Conservation (phyloP, 2,888 invertebrate genomes). For the Leptopilina syphax region DNA sequence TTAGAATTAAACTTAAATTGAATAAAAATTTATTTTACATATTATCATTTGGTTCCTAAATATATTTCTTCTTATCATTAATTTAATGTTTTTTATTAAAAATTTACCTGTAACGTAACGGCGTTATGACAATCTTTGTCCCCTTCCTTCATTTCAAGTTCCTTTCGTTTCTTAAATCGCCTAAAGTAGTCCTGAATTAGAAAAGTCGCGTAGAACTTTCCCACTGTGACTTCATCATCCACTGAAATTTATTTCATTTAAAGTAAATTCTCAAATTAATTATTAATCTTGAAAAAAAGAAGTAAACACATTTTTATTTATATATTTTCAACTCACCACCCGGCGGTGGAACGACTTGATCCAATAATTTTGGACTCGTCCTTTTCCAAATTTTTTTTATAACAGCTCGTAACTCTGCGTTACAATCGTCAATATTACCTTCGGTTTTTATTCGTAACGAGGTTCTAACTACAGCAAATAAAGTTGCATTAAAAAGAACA, state of each 20-base stretch:
- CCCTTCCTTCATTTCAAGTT: slow-evolving; percentile 89
- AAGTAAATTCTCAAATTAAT: slow-evolving; percentile 5
- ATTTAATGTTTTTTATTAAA: background rate
- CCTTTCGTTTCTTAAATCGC: slow-evolving; percentile 98
- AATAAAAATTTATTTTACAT: too few species aligned
- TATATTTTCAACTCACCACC: slow-evolving; percentile 80
- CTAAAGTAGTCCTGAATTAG: slow-evolving; percentile 99
- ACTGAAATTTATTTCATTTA: slow-evolving; percentile 78
- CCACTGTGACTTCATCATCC: slow-evolving; percentile 99
- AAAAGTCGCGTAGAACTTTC: slow-evolving; percentile 99
- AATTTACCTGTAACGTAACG: slow-evolving; percentile 86
- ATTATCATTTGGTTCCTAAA: too few species aligned
- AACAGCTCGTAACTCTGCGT: slow-evolving; percentile 93
- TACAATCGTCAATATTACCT: slow-evolving; percentile 96
- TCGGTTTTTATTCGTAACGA: slow-evolving; percentile 98
- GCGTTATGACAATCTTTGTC: slow-evolving; percentile 91
- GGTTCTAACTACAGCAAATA: slow-evolving; percentile 99
- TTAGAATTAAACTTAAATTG: too few species aligned
- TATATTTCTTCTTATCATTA: background rate
- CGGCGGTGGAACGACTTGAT: slow-evolving; percentile 99
- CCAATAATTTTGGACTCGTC: slow-evolving; percentile 95
- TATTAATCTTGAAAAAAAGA: background rate
- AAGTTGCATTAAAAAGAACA: slow-evolving; percentile 98
- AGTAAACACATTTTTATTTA: background rate
- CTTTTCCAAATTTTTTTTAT: slow-evolving; percentile 99